Percentiles rank a stretch among this genome's conserved stretches.
phyloP scores from a whole-genome alignment of 2,888 invertebrate genomes.

The Desoria tigrina region DNA sequence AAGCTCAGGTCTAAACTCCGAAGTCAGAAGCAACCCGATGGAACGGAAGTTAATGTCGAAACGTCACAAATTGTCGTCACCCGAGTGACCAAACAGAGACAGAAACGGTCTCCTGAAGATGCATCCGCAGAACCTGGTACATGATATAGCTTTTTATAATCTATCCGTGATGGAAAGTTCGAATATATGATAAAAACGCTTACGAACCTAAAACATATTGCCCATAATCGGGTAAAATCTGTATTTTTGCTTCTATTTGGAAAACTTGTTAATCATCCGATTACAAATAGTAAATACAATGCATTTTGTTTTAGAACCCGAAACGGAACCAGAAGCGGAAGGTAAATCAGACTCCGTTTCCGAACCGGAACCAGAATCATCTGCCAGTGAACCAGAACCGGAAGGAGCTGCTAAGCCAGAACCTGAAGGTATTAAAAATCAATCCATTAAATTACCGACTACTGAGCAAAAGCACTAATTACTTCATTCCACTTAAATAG shows the following conservation, averaged over 20 bases:
- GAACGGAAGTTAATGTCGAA: constrained; percentile 43
- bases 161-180: too few relatives aligned
- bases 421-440: constrained; percentile 14
- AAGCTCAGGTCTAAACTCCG: constrained; percentile 36
- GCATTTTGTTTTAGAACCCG: constrained; percentile 53
- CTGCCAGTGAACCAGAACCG: constrained; percentile 53
- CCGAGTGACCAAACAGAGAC: constrained; percentile 28
- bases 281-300: not conserved
- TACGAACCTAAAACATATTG: too few relatives aligned
- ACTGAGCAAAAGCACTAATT: constrained; percentile 20
- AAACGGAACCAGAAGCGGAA: constrained; percentile 54
- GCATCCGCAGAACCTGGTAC: constrained; percentile 38
- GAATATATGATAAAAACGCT: too few relatives aligned
- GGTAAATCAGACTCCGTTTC: constrained; percentile 53
- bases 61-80: constrained; percentile 46
- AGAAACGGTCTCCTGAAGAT: constrained; percentile 36
- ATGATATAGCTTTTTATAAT: not conserved
- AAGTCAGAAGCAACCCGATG: constrained; percentile 20
- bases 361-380: constrained; percentile 55
- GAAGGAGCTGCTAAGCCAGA: constrained; percentile 17
- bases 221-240: too few relatives aligned
- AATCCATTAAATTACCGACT: too few relatives aligned
- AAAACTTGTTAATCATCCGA: not conserved
- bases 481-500: not conserved
- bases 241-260: too few relatives aligned